Percentiles rank a stretch among this genome's conserved stretches.
Conservation (phyloP, 2,797 vertebrate species). For the Hemitrygon akajei region DNA sequence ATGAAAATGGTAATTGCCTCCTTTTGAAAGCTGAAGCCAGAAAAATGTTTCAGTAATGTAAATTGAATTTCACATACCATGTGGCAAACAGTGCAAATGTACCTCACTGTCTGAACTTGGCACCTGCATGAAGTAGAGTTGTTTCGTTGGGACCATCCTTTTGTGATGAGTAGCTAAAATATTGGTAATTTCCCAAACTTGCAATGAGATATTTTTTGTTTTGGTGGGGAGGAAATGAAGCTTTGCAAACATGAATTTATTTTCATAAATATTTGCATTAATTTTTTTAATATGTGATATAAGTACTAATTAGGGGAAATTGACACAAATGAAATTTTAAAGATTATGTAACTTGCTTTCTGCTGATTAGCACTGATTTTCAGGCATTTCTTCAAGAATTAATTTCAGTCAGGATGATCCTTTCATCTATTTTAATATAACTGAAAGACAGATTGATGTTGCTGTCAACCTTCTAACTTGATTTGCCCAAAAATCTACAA, state of each 20-base stretch:
- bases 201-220: neutral
- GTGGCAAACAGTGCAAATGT: too few species aligned
- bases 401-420: neutral
- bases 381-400: neutral
- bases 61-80: too few species aligned
- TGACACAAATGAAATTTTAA: neutral
- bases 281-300: neutral
- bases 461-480: neutral
- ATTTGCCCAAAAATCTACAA: neutral
- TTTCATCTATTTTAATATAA: neutral
- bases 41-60: too few species aligned
- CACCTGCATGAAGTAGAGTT: too few species aligned
- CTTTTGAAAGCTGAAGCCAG: too few species aligned
- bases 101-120: too few species aligned
- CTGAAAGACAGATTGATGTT: neutral
- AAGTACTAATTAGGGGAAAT: too few species aligned
- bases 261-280: too few species aligned
- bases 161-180: too few species aligned
- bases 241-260: too few species aligned
- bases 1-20: too few species aligned
- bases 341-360: neutral
- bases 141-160: too few species aligned
- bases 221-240: neutral
- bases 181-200: neutral
- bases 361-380: neutral